Percentiles rank a stretch among this genome's conserved stretches.
phyloP scores from a whole-genome alignment of 2,113 vertebrate species.

The Craseonycteris thonglongyai region DNA sequence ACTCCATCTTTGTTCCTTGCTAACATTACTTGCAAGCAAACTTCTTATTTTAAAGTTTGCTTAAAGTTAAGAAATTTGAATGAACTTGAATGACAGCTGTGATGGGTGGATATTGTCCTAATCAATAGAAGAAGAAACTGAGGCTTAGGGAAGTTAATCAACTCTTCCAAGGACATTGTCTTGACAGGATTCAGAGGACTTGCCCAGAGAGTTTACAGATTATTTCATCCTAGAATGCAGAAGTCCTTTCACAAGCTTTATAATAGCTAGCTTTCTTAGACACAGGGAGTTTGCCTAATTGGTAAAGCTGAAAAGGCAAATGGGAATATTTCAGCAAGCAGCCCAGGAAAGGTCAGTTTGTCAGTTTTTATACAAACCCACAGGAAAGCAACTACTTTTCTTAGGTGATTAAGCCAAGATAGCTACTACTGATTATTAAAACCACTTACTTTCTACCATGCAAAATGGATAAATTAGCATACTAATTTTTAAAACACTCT shows the following conservation, averaged over 20 bases:
- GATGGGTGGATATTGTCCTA: not conserved
- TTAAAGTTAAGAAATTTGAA: not conserved
- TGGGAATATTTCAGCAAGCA: conserved; percentile 37
- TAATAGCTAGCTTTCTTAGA: not conserved
- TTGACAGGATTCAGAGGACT: not conserved
- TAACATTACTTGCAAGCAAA: not conserved
- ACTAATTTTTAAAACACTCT: not conserved
- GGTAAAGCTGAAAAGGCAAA: conserved; percentile 36
- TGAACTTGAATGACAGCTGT: not conserved
- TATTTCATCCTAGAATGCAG: not conserved
- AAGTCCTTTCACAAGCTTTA: not conserved
- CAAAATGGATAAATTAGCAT: conserved; percentile 19
- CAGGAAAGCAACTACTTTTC: conserved; percentile 8
- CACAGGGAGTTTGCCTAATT: not conserved
- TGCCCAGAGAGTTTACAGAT: not conserved
- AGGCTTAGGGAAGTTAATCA: not conserved
- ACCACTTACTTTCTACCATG: conserved; percentile 13
- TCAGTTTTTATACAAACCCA: conserved; percentile 34
- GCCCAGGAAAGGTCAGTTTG: conserved; percentile 48
- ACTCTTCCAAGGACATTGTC: not conserved
- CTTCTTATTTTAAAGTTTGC: not conserved
- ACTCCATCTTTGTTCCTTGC: not conserved
- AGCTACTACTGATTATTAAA: not conserved
- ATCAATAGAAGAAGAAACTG: not conserved
- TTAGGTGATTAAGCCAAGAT: conserved; percentile 25